Conservation (phyloP, 2,797 vertebrate genomes). For the Trachurus trachurus region DNA sequence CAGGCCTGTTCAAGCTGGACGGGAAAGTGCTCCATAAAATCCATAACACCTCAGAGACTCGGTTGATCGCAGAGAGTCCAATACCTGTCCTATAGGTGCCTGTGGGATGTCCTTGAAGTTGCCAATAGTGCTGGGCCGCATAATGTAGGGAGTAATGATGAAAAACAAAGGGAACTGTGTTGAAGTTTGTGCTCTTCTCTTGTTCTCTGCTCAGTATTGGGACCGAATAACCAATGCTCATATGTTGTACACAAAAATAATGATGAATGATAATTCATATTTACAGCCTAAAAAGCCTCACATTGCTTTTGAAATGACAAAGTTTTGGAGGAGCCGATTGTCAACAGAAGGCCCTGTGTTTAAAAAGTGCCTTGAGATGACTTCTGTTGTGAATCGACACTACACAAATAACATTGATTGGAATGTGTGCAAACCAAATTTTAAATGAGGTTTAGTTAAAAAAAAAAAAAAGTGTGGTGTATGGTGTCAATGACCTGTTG, state of each 20-base stretch:
- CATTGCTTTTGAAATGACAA: slow-evolving; percentile 6
- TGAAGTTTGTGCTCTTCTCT: background rate
- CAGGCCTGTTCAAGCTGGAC: slow-evolving; percentile 14
- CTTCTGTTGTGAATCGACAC: no score
- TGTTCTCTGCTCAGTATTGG: background rate
- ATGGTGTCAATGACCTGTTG: slow-evolving; percentile 44
- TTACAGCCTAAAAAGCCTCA: slow-evolving; percentile 3
- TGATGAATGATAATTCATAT: background rate
- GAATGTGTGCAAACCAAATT: no score
- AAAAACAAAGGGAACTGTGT: slow-evolving; percentile 6
- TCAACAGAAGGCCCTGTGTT: background rate
- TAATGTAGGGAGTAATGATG: slow-evolving; percentile 33
- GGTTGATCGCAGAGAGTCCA: slow-evolving; percentile 40
- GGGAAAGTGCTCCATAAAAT: slow-evolving; percentile 47
- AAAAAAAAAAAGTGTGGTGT: background rate
- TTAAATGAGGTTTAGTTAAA: background rate
- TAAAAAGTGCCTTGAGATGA: no score
- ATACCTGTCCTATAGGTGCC: slow-evolving; percentile 37
- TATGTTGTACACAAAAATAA: background rate
- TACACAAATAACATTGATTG: no score
- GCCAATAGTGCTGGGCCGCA: slow-evolving; percentile 43
- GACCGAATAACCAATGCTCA: background rate
- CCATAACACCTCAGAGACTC: slow-evolving; percentile 46
- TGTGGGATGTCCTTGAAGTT: slow-evolving; percentile 52
- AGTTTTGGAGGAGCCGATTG: background rate